Evolutionary conservation across 1,140 invertebrate genomes (phyloP).

Genomic region (Zaprionus camerounensis): DNA sequence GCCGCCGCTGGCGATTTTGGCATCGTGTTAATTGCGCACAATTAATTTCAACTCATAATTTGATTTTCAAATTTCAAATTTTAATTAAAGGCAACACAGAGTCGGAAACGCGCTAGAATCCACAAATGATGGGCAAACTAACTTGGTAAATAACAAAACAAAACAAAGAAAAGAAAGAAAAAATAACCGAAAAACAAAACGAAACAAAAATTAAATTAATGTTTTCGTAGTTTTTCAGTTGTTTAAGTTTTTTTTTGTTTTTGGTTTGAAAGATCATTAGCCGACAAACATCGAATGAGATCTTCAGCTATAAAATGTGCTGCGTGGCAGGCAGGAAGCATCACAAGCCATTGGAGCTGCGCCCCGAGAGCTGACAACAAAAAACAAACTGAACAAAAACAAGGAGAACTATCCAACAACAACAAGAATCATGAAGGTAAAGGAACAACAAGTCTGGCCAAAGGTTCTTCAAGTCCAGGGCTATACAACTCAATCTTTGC

Average conservation of each 20-base stretch:
- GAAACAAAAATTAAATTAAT: slow-evolving; percentile 10
- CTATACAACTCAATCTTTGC: neutral
- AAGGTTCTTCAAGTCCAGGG: neutral
- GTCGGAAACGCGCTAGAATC: slow-evolving; percentile 49
- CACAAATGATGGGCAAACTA: slow-evolving; percentile 51
- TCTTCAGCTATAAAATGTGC: slow-evolving; percentile 67
- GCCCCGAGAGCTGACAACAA: slow-evolving; percentile 41
- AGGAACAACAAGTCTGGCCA: neutral
- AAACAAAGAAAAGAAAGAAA: neutral
- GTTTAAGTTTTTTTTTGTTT: slow-evolving; percentile 26
- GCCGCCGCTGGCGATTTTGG: slow-evolving; percentile 38
- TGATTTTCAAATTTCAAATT: slow-evolving; percentile 20
- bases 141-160: slow-evolving; percentile 8
- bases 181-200: neutral
- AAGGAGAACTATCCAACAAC: slow-evolving; percentile 13
- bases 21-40: slow-evolving; percentile 30
- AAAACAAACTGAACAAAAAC: slow-evolving; percentile 31
- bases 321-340: slow-evolving; percentile 45
- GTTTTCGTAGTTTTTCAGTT: slow-evolving; percentile 11
- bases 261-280: slow-evolving; percentile 15
- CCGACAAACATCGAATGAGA: slow-evolving; percentile 26
- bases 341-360: slow-evolving; percentile 66
- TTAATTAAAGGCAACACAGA: slow-evolving; percentile 60
- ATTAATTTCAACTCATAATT: slow-evolving; percentile 47
- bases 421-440: slow-evolving; percentile 56